Conservation (phyloP, 2,797 vertebrate species). For the Netta rufina region DNA sequence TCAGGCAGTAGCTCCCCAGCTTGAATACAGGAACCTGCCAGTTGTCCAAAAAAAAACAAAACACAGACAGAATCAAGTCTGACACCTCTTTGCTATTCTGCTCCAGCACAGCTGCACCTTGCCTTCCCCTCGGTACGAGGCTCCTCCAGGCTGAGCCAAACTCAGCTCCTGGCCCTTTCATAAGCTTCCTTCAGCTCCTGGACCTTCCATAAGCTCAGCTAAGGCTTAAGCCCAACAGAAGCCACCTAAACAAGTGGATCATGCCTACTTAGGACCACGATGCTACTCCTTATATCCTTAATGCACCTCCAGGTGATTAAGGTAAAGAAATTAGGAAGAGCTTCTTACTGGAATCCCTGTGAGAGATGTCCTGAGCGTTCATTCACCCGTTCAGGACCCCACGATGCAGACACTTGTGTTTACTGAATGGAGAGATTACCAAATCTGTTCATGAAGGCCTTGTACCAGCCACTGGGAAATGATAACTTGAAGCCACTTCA, state of each 20-base stretch:
- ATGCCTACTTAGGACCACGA: background rate
- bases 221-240: background rate
- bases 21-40: background rate
- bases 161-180: background rate
- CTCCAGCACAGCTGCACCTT: background rate
- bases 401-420: background rate
- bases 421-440: background rate
- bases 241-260: background rate
- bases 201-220: background rate
- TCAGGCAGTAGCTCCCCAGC: background rate
- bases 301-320: background rate
- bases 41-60: background rate
- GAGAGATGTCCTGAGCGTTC: background rate
- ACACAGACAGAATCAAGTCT: background rate
- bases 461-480: background rate
- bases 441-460: background rate
- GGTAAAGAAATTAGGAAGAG: background rate
- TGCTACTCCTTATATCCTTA: background rate
- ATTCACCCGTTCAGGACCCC: background rate
- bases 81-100: background rate
- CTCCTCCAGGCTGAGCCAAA: background rate
- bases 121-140: background rate
- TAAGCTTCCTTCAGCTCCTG: background rate
- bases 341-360: background rate
- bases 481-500: background rate